A percentile compares a stretch with the other conserved stretches of the same genome.
Conservation (phyloP, 2,797 vertebrate genomes). For the Heliangelus exortis region DNA sequence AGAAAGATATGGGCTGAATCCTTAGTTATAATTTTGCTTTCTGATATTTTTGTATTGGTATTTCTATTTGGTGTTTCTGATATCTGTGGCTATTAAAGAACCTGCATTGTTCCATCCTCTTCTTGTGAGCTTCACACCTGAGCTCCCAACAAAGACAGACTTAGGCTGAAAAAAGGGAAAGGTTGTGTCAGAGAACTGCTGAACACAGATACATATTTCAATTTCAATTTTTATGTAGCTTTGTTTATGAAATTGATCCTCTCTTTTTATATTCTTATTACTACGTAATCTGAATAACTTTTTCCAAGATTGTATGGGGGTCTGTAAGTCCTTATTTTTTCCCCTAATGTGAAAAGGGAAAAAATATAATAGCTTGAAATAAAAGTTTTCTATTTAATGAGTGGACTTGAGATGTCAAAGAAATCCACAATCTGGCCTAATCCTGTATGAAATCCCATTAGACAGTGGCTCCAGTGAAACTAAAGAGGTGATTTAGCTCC, state of each 20-base stretch:
- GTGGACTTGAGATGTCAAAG: not conserved
- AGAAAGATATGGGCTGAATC: not conserved
- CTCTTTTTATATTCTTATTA: not conserved
- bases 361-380: not conserved
- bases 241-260: not conserved
- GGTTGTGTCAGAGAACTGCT: not conserved
- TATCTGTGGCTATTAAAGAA: not conserved
- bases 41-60: not conserved
- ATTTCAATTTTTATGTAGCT: not conserved
- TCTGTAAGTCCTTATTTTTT: not conserved
- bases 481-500: not conserved
- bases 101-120: not conserved
- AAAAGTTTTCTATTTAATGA: not conserved
- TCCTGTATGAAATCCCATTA: conserved; percentile 35
- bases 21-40: not conserved
- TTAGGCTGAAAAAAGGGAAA: not conserved
- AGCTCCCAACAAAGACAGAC: not conserved
- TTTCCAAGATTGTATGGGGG: not conserved
- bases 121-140: not conserved
- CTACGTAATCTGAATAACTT: not conserved
- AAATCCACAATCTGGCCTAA: conserved; percentile 20
- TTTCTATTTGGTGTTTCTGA: not conserved
- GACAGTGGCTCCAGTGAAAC: not conserved
- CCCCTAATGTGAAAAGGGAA: not conserved
- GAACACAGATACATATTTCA: not conserved